Conservation (phyloP, 2,797 vertebrate genomes). For the Anguilla anguilla region DNA sequence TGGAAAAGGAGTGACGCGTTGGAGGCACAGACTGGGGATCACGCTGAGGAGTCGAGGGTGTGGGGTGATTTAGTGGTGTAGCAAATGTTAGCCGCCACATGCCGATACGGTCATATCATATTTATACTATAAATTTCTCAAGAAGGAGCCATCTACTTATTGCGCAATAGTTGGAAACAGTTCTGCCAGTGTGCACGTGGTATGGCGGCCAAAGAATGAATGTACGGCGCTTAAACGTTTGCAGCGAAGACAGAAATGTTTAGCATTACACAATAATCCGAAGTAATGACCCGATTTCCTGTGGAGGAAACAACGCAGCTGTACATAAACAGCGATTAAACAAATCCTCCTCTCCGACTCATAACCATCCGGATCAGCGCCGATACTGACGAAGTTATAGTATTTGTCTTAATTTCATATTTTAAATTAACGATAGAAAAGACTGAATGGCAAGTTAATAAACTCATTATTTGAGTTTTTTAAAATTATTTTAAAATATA, state of each 20-base stretch:
- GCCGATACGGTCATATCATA: not conserved
- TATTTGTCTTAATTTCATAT: not conserved
- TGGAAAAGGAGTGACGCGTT: not conserved
- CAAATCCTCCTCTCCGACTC: not conserved
- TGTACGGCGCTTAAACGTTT: too few species aligned
- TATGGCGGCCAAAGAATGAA: not conserved
- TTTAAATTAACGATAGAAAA: not conserved
- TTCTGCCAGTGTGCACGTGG: not conserved
- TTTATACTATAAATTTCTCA: not conserved
- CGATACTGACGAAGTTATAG: not conserved
- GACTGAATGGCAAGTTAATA: too few species aligned
- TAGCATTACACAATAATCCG: not conserved
- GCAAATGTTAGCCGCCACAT: slow-evolving; percentile 6
- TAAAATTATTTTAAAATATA: not conserved
- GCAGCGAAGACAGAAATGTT: not conserved
- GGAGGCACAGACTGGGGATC: not conserved
- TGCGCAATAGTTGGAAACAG: not conserved
- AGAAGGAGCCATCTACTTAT: not conserved
- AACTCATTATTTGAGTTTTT: too few species aligned
- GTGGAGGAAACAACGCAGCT: not conserved
- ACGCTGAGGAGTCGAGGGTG: not conserved
- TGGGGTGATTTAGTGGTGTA: not conserved
- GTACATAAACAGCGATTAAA: not conserved
- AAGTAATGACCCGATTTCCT: not conserved
- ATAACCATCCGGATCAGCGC: not conserved